A percentile compares a stretch with the other conserved stretches of the same genome.
phyloP scores from a whole-genome alignment of 2,113 vertebrate genomes.

The Gymnarchus niloticus region DNA sequence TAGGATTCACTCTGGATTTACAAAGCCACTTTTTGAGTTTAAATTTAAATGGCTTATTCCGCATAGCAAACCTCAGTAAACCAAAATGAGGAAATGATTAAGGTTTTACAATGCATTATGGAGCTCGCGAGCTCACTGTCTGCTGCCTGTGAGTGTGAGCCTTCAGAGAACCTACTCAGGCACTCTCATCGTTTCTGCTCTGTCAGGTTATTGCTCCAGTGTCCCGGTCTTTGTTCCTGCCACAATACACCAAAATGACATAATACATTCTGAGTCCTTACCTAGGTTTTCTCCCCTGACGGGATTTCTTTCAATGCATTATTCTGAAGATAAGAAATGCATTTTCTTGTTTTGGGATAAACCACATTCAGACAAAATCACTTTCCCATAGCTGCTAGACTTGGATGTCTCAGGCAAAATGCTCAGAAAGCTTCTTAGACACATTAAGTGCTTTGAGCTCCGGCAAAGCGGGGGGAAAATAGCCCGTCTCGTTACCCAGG shows the following conservation, averaged over 20 bases:
- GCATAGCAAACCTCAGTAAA: background rate
- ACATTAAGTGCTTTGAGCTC: conserved; percentile 3
- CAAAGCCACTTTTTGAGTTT: background rate
- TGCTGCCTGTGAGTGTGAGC: background rate
- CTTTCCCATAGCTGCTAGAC: background rate
- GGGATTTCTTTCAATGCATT: background rate
- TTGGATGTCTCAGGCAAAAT: background rate
- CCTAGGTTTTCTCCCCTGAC: background rate
- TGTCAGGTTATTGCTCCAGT: background rate
- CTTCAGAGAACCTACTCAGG: background rate
- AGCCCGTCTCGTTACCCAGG: background rate
- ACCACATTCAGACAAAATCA: background rate
- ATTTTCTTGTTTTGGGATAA: background rate
- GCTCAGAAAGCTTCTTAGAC: background rate
- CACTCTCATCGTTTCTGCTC: background rate
- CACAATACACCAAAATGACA: background rate
- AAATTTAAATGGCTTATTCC: background rate
- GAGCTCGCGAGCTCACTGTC: too few species aligned
- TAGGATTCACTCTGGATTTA: too few species aligned
- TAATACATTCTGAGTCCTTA: background rate
- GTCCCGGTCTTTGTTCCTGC: background rate
- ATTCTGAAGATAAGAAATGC: background rate
- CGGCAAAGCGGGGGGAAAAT: background rate
- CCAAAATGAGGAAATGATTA: background rate
- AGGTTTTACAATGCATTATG: too few species aligned